Evolutionary conservation across 2,113 vertebrate species (phyloP).

Genomic region (Marmota monax): DNA sequence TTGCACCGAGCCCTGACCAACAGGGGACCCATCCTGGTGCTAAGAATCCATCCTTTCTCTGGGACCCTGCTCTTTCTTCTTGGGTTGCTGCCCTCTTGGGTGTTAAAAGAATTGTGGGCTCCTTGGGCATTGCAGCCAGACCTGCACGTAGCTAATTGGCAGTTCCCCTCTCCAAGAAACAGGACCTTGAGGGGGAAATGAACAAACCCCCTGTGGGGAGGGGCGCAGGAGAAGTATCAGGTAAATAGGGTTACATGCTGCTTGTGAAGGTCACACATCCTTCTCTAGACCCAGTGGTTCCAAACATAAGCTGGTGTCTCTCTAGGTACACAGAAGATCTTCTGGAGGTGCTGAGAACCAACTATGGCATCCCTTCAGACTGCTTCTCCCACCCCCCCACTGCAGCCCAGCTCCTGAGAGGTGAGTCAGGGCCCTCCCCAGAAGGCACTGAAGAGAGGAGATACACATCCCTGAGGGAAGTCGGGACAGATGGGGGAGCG

Average conservation of each 20-base stretch:
- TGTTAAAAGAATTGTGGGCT: not conserved
- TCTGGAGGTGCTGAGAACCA: slow-evolving; percentile 85
- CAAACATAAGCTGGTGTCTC: slow-evolving; percentile 36
- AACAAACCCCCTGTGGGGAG: not conserved
- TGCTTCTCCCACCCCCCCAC: slow-evolving; percentile 87
- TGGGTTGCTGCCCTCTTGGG: not conserved
- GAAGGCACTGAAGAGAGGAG: not conserved
- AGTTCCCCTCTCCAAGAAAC: not conserved
- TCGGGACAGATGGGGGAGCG: not conserved
- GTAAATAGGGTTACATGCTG: not conserved
- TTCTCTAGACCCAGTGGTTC: not conserved
- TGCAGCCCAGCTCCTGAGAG: slow-evolving; percentile 83
- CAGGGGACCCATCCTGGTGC: not conserved
- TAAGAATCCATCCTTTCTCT: not conserved
- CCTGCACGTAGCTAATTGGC: not conserved
- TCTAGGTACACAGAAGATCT: slow-evolving; percentile 83
- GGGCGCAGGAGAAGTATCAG: not conserved
- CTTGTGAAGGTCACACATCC: no score
- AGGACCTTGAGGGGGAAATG: not conserved
- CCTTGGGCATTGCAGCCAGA: not conserved
- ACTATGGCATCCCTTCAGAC: slow-evolving; percentile 84
- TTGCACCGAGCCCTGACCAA: not conserved
- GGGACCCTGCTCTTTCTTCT: not conserved
- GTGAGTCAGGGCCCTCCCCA: slow-evolving; percentile 79
- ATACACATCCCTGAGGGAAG: not conserved